A percentile compares a stretch with the other conserved stretches of the same genome.
These are phyloP conservation scores for Leucoptera coffeella DNA, from an alignment of 2,888 invertebrate genomes.

Conservation along the genomic window DNA sequence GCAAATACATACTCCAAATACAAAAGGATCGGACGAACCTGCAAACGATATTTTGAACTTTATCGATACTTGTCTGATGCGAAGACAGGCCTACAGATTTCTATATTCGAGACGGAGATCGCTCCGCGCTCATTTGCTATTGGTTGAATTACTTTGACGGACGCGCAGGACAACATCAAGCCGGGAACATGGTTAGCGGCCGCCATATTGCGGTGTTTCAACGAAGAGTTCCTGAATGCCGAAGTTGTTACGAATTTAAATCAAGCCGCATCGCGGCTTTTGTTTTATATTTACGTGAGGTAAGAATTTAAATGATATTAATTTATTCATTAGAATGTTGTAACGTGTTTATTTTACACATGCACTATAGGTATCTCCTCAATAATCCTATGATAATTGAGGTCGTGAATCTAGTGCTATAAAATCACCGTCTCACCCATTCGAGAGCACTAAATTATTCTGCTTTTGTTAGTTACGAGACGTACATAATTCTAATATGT, in stretches of 20 bases:
- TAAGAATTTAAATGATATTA: constrained; percentile 11
- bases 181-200: too few species aligned
- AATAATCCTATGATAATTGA: constrained; percentile 34
- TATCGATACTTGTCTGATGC: too few species aligned
- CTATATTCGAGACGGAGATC: too few species aligned
- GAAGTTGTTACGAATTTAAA: constrained; percentile 10
- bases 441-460: constrained; percentile 35
- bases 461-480: constrained; percentile 48
- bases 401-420: constrained; percentile 58
- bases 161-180: too few species aligned
- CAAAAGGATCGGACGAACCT: too few species aligned
- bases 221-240: constrained; percentile 9
- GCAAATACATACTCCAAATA: too few species aligned
- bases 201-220: constrained; percentile 28
- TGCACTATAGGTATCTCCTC: constrained; percentile 60
- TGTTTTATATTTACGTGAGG: constrained; percentile 14
- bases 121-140: too few species aligned
- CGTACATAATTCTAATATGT: too few species aligned
- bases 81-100: too few species aligned
- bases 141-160: too few species aligned
- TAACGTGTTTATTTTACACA: constrained; percentile 10
- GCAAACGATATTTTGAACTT: too few species aligned
- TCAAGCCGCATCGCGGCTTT: constrained; percentile 38
- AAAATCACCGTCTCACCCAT: constrained; percentile 41
- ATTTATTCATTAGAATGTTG: background rate